phyloP scores from a whole-genome alignment of 2,888 invertebrate species.

The Tanaodytes sp. region DNA sequence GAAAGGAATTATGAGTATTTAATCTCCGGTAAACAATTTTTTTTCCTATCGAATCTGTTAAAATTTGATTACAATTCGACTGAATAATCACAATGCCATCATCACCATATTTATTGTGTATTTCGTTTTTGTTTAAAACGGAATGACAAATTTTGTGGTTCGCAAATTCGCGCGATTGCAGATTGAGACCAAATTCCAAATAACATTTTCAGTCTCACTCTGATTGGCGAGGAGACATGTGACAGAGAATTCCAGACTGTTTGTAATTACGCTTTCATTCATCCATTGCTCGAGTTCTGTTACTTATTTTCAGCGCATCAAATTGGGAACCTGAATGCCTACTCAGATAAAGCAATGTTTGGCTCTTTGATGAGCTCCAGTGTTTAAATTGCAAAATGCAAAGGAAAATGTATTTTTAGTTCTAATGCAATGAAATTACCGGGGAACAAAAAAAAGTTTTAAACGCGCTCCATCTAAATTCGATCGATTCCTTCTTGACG shows the following conservation, averaged over 20 bases:
- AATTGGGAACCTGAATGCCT: slow-evolving; percentile 43
- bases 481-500: no score
- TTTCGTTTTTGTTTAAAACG: not conserved
- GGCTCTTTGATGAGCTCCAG: slow-evolving; percentile 32
- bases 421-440: not conserved
- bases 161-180: slow-evolving; percentile 10
- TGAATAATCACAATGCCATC: no score
- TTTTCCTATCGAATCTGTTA: no score
- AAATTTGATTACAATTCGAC: no score
- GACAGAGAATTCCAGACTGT: slow-evolving; percentile 32
- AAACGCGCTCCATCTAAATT: no score
- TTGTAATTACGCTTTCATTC: slow-evolving; percentile 43
- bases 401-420: slow-evolving; percentile 13
- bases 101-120: no score
- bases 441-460: not conserved
- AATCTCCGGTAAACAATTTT: no score
- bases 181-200: slow-evolving; percentile 25
- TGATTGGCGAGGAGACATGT: slow-evolving; percentile 23
- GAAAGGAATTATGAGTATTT: no score
- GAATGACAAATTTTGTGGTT: not conserved
- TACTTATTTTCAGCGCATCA: slow-evolving; percentile 38
- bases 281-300: slow-evolving; percentile 32
- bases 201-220: slow-evolving; percentile 28
- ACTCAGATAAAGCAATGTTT: slow-evolving; percentile 36
- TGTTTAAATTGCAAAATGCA: slow-evolving; percentile 22